Evolutionary conservation across 2,113 vertebrate genomes (phyloP).

Genomic region (Hippocampus comes): DNA sequence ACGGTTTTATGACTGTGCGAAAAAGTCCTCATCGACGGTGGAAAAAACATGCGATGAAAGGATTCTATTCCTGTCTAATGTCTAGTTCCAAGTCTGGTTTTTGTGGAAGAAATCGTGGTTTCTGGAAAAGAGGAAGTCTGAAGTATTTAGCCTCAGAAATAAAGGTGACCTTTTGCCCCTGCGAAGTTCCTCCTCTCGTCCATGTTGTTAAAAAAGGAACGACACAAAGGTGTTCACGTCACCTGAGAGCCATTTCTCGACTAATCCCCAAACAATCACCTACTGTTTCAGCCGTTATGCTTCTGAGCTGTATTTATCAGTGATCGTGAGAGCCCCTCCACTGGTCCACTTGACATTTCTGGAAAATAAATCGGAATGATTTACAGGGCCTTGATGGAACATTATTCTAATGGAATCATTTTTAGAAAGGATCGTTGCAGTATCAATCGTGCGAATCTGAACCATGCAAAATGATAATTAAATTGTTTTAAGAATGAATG

Average conservation of each 20-base stretch:
- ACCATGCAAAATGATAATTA: too few relatives aligned
- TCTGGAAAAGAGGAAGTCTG: neutral
- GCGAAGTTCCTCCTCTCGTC: constrained; percentile 28
- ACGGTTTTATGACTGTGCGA: neutral
- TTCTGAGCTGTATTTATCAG: constrained; percentile 5
- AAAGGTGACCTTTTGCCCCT: constrained; percentile 23
- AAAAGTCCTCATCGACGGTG: neutral
- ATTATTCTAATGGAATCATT: neutral
- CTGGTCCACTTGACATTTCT: neutral
- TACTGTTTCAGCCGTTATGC: constrained; percentile 56
- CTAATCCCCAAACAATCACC: constrained; percentile 61
- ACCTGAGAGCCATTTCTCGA: constrained; percentile 54
- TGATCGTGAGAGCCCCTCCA: neutral
- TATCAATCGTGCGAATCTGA: neutral
- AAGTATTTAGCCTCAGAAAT: constrained; percentile 9
- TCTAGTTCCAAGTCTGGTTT: neutral
- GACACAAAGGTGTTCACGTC: constrained; percentile 41
- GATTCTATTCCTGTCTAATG: neutral
- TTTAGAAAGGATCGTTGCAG: neutral
- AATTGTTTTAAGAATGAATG: too few relatives aligned
- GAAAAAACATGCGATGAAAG: neutral
- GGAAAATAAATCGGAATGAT: neutral
- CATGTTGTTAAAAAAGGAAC: constrained; percentile 42
- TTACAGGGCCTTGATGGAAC: neutral
- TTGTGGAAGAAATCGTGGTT: neutral